Base-by-base conservation (phyloP, 2,888 invertebrate genomes). In the Hemistola chrysoprasaria region DNA sequence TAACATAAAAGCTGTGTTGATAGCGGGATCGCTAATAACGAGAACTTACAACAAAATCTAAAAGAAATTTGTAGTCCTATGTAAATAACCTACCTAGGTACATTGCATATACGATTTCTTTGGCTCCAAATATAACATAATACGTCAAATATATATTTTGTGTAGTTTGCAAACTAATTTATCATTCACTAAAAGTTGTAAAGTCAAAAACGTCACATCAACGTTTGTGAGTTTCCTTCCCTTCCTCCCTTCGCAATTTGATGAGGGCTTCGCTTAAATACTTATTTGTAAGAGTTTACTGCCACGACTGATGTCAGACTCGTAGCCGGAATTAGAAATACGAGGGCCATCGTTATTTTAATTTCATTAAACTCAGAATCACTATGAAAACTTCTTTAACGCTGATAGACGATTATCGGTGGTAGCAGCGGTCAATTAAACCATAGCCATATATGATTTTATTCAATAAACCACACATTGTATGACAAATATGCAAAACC, bases 261-360 rank as follows among this genome's bases (percentile, higher is more conserved):
- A 76, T 66, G 63, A 75, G 75, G 78, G 73, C 74, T 62, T 53
- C 58, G 56, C 56, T 62, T 59, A 61, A 65, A 63, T 62, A 60
- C 59, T 59, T 59, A 65, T 62, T 64, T 59, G 50, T 49, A 47
- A 47, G 45, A 65, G 57, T 60, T 62, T 60, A 59, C 46, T 49
- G 40, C 49, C 41, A 26, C 43, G 47, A 47, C 40, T 49, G 41
- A 44, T 48, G 52, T 48, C 53, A 48, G 49, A 46, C 43, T 52
- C 40, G 41, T 50, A 49, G 47, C 47, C 50, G 44, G 32, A 59
- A 58, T 50, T 47, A 45, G 46, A 48, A 52, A 45, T 44, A 46
- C 38, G 29, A 47, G 36, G 33, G 22, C 30, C 22, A 34, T 35
- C 33, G 30, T 41, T 40, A 35, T 41, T 48, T 50, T 49, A 43